Evolutionary conservation across 2,888 invertebrate species (phyloP).

Genomic region (Hypomecis punctinalis): DNA sequence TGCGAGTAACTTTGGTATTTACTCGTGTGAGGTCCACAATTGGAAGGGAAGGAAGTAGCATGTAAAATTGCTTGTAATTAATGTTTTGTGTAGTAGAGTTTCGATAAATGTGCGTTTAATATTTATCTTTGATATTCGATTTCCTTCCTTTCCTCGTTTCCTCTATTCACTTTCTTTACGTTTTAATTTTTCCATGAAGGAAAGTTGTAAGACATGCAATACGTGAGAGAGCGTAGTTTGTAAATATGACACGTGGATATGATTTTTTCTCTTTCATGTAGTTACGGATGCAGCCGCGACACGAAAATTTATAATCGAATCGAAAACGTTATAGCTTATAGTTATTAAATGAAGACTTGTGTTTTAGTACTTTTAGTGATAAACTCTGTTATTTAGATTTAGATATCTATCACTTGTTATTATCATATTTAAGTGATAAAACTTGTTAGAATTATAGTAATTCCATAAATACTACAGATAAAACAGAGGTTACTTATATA

Average conservation of each 20-base stretch:
- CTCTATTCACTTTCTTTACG: constrained; percentile 46
- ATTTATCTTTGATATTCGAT: constrained; percentile 44
- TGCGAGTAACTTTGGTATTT: constrained; percentile 20
- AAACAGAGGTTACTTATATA: no score
- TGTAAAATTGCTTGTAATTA: constrained; percentile 5
- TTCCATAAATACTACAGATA: background rate
- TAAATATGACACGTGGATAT: constrained; percentile 45
- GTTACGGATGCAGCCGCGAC: constrained; percentile 48
- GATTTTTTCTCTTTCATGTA: constrained; percentile 37
- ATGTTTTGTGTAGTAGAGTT: constrained; percentile 6
- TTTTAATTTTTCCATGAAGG: constrained; percentile 36
- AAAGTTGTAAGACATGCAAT: constrained; percentile 42
- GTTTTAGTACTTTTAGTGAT: no score
- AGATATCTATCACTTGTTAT: background rate
- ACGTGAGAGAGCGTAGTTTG: constrained; percentile 40
- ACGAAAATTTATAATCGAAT: background rate
- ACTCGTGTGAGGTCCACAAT: constrained; percentile 1
- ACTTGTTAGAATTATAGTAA: background rate
- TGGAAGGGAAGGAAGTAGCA: constrained; percentile 7
- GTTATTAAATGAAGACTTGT: no score
- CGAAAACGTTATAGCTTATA: background rate
- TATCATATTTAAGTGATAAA: background rate
- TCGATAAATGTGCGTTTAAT: constrained; percentile 38
- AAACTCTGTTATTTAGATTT: background rate
- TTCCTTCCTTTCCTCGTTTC: constrained; percentile 50